phyloP scores from a whole-genome alignment of 2,888 invertebrate genomes.

The Polia nebulosa region DNA sequence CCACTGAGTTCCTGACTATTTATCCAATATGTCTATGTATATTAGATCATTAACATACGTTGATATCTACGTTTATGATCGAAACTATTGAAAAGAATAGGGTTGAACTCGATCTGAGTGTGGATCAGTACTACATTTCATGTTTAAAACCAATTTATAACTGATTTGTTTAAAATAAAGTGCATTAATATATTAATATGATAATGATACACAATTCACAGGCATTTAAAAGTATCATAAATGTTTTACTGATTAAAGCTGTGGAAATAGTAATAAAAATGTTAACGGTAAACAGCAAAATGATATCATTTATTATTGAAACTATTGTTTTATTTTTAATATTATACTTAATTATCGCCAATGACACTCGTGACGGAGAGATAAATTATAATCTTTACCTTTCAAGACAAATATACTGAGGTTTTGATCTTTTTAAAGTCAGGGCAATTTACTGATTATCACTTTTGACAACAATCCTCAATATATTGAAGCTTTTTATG shows the following conservation, averaged over 20 bases:
- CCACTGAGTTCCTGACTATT: not conserved
- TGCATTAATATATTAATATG: not conserved
- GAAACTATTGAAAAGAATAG: not conserved
- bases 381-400: slow-evolving; percentile 1
- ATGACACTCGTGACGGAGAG: not conserved
- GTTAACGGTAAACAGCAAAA: no score
- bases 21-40: no score
- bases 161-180: not conserved
- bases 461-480: no score
- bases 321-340: no score
- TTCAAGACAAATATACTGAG: not conserved
- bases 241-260: not conserved
- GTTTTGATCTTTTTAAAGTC: not conserved
- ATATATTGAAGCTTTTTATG: not conserved
- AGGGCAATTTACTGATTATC: not conserved
- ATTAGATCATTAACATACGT: no score
- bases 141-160: not conserved
- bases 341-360: not conserved
- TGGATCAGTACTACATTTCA: not conserved
- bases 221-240: not conserved
- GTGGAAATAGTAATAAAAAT: slow-evolving; percentile 23
- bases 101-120: not conserved
- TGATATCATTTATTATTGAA: no score
- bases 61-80: no score
- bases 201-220: slow-evolving; percentile 3